Evolutionary conservation across 2,113 vertebrate genomes (phyloP).

Genomic region (Aldabrachelys gigantea): DNA sequence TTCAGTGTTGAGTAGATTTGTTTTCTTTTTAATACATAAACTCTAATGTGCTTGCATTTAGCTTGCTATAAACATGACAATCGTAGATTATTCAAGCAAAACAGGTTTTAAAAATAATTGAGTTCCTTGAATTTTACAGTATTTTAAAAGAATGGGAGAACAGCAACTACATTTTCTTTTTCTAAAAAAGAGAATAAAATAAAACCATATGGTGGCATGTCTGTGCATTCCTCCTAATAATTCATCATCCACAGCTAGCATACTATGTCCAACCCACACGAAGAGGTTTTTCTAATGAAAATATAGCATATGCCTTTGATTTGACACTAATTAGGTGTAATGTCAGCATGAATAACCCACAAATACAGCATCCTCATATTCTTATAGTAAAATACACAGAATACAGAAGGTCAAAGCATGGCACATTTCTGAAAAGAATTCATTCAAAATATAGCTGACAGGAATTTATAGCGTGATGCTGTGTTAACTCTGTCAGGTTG

Average conservation of each 20-base stretch:
- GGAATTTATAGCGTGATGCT: background rate
- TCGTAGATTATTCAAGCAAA: background rate
- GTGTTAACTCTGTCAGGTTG: constrained; percentile 33
- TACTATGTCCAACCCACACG: background rate
- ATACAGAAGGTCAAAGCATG: background rate
- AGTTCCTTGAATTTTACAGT: background rate
- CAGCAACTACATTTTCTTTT: background rate
- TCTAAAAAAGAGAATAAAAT: too few relatives aligned
- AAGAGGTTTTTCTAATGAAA: background rate
- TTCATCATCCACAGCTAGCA: background rate
- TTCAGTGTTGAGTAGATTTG: background rate
- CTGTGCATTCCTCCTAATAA: background rate
- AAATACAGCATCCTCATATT: background rate
- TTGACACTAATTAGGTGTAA: background rate
- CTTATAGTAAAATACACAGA: constrained; percentile 16
- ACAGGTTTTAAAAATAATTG: background rate
- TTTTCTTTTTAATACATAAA: background rate
- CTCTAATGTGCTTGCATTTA: constrained; percentile 20
- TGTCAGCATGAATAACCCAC: background rate
- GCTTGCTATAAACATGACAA: background rate
- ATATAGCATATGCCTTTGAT: background rate
- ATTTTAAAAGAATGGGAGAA: background rate
- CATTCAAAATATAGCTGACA: constrained; percentile 4
- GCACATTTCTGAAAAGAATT: background rate
- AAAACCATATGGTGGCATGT: background rate